These are phyloP conservation scores for Aphaenogaster rudis DNA, from an alignment of 1,140 invertebrate genomes.

Conservation along the genomic window DNA sequence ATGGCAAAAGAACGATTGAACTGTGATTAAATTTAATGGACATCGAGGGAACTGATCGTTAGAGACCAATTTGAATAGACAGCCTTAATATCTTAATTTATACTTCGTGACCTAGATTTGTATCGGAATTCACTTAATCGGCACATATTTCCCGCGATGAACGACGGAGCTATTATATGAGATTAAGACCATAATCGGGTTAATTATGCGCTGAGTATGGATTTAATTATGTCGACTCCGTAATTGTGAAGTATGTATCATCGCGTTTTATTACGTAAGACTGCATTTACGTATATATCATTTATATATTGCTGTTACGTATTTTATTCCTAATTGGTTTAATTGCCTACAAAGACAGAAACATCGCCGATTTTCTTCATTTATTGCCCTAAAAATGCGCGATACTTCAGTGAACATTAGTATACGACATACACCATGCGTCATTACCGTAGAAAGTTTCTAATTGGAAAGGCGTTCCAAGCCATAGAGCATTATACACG, in stretches of 20 bases:
- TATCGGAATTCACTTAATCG: constrained; percentile 40
- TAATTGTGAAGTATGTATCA: constrained; percentile 10
- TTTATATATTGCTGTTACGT: not conserved
- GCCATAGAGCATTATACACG: constrained; percentile 38
- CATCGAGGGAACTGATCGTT: not conserved
- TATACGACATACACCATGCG: constrained; percentile 30
- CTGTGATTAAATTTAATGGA: constrained; percentile 9
- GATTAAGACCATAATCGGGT: constrained; percentile 28
- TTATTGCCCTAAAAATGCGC: not conserved
- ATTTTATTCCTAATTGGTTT: not conserved
- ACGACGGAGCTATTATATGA: not conserved
- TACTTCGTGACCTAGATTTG: constrained; percentile 31
- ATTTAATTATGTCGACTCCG: constrained; percentile 26
- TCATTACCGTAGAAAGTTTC: constrained; percentile 71
- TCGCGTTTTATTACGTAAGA: constrained; percentile 17
- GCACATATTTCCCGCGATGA: constrained; percentile 2
- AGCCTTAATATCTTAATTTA: constrained; percentile 43
- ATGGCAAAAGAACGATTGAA: not conserved
- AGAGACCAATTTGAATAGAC: not conserved
- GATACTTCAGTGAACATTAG: not conserved
- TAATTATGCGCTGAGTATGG: constrained; percentile 29
- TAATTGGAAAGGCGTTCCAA: constrained; percentile 63
- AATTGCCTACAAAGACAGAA: not conserved
- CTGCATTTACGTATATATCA: not conserved
- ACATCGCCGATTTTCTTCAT: not conserved